Conservation (phyloP, 1,140 invertebrate genomes). For the Coelopa frigida region DNA sequence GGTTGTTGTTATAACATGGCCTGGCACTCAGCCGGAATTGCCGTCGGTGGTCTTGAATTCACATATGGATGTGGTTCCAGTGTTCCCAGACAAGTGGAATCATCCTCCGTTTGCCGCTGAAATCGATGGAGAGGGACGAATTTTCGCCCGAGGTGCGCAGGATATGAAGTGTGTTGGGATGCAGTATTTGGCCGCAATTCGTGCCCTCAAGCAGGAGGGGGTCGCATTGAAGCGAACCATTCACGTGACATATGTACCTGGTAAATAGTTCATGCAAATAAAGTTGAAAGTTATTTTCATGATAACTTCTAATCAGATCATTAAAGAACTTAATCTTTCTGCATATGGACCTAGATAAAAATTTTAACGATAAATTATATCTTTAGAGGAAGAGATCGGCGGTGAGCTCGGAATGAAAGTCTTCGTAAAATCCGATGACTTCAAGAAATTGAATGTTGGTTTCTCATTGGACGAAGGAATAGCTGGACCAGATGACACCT, state of each 20-base stretch:
- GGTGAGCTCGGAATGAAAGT: slow-evolving; percentile 72
- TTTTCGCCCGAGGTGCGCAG: slow-evolving; percentile 72
- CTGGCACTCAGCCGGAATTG: slow-evolving; percentile 57
- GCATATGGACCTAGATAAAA: neutral
- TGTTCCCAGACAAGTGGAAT: slow-evolving; percentile 57
- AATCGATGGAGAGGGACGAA: slow-evolving; percentile 66
- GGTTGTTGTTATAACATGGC: slow-evolving; percentile 67
- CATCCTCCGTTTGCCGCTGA: slow-evolving; percentile 64
- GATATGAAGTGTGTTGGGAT: slow-evolving; percentile 49
- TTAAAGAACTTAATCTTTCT: neutral
- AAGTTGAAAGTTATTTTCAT: neutral
- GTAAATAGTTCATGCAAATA: slow-evolving; percentile 60
- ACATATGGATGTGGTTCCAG: slow-evolving; percentile 84
- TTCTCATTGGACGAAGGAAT: slow-evolving; percentile 85
- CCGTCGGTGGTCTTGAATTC: slow-evolving; percentile 70
- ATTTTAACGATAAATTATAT: neutral
- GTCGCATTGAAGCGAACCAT: slow-evolving; percentile 57
- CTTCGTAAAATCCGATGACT: slow-evolving; percentile 72
- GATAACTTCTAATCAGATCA: neutral
- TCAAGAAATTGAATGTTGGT: slow-evolving; percentile 76
- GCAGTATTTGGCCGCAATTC: slow-evolving; percentile 60
- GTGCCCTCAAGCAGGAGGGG: slow-evolving; percentile 54
- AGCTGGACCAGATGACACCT: slow-evolving; percentile 57
- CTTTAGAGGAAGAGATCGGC: slow-evolving; percentile 81
- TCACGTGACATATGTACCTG: slow-evolving; percentile 75